Base-by-base conservation (phyloP, 2,888 invertebrate genomes). In the Notocelia uddmanniana region DNA sequence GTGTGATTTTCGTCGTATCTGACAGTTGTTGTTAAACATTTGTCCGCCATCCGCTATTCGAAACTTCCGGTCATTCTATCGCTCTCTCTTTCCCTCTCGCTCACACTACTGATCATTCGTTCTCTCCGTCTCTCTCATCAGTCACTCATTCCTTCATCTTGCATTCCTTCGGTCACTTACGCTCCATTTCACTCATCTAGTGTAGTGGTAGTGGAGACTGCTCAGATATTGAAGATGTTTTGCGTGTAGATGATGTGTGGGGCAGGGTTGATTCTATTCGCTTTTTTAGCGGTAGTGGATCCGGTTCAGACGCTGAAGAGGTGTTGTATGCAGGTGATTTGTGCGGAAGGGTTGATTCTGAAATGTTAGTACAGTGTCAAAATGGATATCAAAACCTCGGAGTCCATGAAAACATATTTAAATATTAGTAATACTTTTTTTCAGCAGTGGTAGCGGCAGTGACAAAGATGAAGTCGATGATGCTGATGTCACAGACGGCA, bases 201-300 rank as follows among this genome's bases (percentile, higher is more conserved):
- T 2, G 9, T 13, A 41, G 9, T 6, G 8, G 2, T 11, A 15
- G 41, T 13, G 41, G 41, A 41, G 13, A 13, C 13, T 9, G 13
- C 0, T 9, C 54, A n/a, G 19, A 21, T n/a, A 19, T 21, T 52
- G 52, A 2, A 19, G 21, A 21, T 19, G 3, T 26, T 3, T 26
- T 26, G 26, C 26, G 5, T 26, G 26, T 5, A 26, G 26, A 26
- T 26, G 26, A 26, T 26, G 54, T 54, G 10, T 52, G 21, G 2
- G 54, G 21, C 19, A 54, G 54, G 54, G 23, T 54, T 21, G 54
- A 54, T 54, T 54, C 54, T 54, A n/a, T n/a, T n/a, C n/a, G n/a
- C n/a, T n/a, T n/a, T n/a, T n/a, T n/a, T 13, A 41, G 9, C 1
- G 8, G 2, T 11, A 15, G 41, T 13, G 41, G 41, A 41, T 9